Conservation (phyloP, 2,888 invertebrate genomes). For the Sesia bembeciformis region DNA sequence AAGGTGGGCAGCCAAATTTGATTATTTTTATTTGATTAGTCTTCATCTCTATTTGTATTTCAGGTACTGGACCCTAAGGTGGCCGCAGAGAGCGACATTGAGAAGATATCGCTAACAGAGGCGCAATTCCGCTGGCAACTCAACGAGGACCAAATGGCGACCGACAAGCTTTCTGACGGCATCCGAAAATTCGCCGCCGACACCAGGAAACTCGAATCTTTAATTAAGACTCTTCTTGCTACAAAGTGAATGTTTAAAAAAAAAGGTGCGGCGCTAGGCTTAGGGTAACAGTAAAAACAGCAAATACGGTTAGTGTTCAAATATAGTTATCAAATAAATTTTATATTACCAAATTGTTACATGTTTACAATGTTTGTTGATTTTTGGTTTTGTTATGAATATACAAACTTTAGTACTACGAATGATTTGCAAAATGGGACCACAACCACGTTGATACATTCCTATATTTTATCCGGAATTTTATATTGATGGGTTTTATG, state of each 20-base stretch:
- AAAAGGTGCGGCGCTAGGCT: too few species aligned
- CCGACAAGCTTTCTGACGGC: constrained; percentile 96
- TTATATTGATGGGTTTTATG: too few species aligned
- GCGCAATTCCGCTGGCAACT: constrained; percentile 94
- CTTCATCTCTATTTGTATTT: not conserved
- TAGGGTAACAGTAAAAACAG: too few species aligned
- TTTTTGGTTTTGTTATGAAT: not conserved
- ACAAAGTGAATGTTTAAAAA: constrained; percentile 28
- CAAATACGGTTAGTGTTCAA: too few species aligned
- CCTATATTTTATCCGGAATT: too few species aligned
- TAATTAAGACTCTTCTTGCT: constrained; percentile 67
- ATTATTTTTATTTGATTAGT: too few species aligned
- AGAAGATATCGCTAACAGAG: constrained; percentile 88
- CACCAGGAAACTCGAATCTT: constrained; percentile 87
- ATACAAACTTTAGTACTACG: not conserved
- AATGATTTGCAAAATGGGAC: not conserved
- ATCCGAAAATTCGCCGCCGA: constrained; percentile 98
- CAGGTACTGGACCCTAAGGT: constrained; percentile 73
- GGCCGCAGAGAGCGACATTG: constrained; percentile 81
- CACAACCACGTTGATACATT: too few species aligned
- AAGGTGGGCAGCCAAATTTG: too few species aligned
- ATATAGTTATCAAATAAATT: too few species aligned
- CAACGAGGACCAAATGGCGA: constrained; percentile 99
- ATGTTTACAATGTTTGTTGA: not conserved
- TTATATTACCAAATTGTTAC: not conserved